These are phyloP conservation scores for Australoheros facetus DNA, from an alignment of 2,797 vertebrate genomes.

Conservation along the genomic window DNA sequence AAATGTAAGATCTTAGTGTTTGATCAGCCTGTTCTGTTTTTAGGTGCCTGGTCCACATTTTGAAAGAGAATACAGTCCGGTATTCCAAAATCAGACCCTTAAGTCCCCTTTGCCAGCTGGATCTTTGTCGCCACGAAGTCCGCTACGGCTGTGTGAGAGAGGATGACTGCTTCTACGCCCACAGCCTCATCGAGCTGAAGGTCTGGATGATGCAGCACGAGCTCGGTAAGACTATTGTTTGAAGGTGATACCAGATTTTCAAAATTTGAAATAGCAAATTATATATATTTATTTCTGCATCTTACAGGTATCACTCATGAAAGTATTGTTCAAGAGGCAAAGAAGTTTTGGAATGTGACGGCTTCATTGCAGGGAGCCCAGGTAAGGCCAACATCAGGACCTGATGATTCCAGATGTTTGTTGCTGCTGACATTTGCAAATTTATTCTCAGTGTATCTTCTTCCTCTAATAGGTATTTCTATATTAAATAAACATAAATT, in stretches of 20 bases:
- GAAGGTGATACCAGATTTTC: neutral
- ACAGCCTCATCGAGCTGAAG: conserved; percentile 95
- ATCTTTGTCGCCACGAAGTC: conserved; percentile 95
- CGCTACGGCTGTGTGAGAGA: conserved; percentile 94
- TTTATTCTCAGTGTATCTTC: neutral
- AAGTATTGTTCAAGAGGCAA: conserved; percentile 90
- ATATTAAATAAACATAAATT: neutral
- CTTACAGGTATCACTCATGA: conserved; percentile 88
- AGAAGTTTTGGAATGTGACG: conserved; percentile 87
- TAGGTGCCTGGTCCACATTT: conserved; percentile 97
- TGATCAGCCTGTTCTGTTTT: neutral
- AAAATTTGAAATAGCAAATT: neutral
- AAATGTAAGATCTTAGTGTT: neutral
- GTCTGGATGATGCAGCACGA: conserved; percentile 97
- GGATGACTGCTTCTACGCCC: conserved; percentile 94
- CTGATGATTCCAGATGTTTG: neutral
- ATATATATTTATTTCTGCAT: neutral
- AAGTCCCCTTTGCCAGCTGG: conserved; percentile 84
- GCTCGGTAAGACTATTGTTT: conserved; percentile 76
- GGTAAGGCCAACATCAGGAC: conserved; percentile 74
- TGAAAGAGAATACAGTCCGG: conserved; percentile 90
- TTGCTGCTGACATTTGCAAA: neutral
- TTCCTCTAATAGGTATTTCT: neutral
- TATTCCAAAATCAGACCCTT: conserved; percentile 93
- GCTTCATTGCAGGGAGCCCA: conserved; percentile 82